These are phyloP conservation scores for Pollenia labialis DNA, from an alignment of 2,888 invertebrate genomes.

Conservation along the genomic window DNA sequence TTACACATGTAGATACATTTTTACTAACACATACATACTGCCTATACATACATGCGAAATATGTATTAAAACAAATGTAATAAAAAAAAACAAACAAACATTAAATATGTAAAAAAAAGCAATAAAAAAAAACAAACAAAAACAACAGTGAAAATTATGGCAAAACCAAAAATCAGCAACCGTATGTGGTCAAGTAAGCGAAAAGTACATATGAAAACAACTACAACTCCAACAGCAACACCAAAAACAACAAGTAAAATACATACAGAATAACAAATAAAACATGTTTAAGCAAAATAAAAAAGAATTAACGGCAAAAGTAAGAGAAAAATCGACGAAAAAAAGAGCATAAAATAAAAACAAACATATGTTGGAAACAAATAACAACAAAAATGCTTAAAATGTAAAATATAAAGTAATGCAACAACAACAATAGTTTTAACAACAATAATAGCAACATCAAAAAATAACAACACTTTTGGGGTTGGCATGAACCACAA, in stretches of 20 bases:
- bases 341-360: conserved; percentile 44
- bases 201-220: conserved; percentile 71
- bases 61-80: conserved; percentile 14
- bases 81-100: conserved; percentile 63
- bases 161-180: conserved; percentile 83
- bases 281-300: conserved; percentile 63
- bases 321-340: conserved; percentile 52
- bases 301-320: conserved; percentile 57
- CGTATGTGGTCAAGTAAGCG: conserved; percentile 78
- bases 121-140: conserved; percentile 27
- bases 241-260: conserved; percentile 17
- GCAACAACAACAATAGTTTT: conserved; percentile 73
- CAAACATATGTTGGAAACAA: conserved; percentile 60
- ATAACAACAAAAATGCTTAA: conserved; percentile 60
- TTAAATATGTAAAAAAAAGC: conserved; percentile 70
- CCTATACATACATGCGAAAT: neutral
- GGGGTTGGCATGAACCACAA: conserved; percentile 77
- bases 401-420: conserved; percentile 62
- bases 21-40: neutral
- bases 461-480: conserved; percentile 76
- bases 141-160: conserved; percentile 71
- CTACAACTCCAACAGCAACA: conserved; percentile 70
- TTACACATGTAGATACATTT: conserved; percentile 23
- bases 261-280: conserved; percentile 9
- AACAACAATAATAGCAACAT: conserved; percentile 9